Evolutionary conservation across 2,113 vertebrate genomes (phyloP).

Genomic region (Cercopithecus mona): DNA sequence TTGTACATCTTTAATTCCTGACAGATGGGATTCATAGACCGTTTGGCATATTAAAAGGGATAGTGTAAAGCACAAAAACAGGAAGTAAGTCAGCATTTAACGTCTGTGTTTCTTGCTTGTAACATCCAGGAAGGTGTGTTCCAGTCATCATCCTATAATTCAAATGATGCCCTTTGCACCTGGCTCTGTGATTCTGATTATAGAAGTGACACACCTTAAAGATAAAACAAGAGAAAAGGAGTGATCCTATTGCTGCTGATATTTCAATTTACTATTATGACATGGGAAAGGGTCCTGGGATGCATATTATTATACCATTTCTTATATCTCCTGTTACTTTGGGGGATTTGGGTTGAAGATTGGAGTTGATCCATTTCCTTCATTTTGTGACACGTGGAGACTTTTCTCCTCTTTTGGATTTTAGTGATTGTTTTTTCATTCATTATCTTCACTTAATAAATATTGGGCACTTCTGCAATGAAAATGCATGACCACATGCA

Average conservation of each 20-base stretch:
- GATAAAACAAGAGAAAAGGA: slow-evolving; percentile 44
- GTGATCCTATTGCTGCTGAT: neutral
- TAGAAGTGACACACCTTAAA: slow-evolving; percentile 61
- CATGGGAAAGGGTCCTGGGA: neutral
- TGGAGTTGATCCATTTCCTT: neutral
- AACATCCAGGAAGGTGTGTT: slow-evolving; percentile 38
- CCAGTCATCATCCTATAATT: slow-evolving; percentile 1
- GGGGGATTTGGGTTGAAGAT: neutral
- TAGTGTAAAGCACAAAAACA: slow-evolving; percentile 36
- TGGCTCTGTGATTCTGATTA: slow-evolving; percentile 39
- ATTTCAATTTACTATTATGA: neutral
- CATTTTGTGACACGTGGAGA: neutral
- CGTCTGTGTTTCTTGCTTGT: neutral
- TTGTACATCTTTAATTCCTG: slow-evolving; percentile 41
- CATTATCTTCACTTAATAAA: slow-evolving; percentile 23
- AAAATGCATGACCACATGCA: neutral
- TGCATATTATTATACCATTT: neutral
- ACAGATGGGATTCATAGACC: slow-evolving; percentile 68
- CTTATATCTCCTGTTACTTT: neutral
- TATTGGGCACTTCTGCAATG: neutral
- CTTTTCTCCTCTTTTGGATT: neutral
- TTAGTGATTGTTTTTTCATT: neutral
- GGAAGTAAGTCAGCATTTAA: slow-evolving; percentile 54
- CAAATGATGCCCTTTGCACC: slow-evolving; percentile 48
- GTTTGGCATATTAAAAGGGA: neutral